These are phyloP conservation scores for Donacobius atricapilla DNA, from an alignment of 2,113 vertebrate species.

Conservation along the genomic window DNA sequence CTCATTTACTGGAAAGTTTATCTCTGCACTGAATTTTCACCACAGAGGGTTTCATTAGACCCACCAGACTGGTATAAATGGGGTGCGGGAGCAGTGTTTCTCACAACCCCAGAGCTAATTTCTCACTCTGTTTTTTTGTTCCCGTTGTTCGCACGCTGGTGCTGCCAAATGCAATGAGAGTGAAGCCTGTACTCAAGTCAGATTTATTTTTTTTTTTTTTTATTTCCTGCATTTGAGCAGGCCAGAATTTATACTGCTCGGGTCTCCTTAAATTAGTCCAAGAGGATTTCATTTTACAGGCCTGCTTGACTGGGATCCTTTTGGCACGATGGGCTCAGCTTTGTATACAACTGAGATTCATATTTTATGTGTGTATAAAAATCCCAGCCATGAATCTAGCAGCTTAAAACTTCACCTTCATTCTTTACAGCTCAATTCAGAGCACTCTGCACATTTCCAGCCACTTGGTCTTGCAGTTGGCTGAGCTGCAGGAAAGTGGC, in stretches of 20 bases:
- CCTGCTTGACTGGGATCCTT: constrained; percentile 78
- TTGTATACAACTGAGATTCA: constrained; percentile 79
- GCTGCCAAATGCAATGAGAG: neutral
- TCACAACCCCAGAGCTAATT: constrained; percentile 16
- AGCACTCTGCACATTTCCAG: constrained; percentile 48
- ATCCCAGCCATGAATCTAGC: constrained; percentile 74
- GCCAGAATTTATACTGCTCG: constrained; percentile 73
- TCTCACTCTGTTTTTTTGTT: neutral
- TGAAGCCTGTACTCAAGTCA: constrained; percentile 44
- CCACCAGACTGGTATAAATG: constrained; percentile 17
- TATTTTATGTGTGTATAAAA: constrained; percentile 79
- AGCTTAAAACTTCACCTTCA: constrained; percentile 71
- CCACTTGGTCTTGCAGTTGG: constrained; percentile 35
- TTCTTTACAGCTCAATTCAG: constrained; percentile 74
- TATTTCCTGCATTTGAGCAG: constrained; percentile 69
- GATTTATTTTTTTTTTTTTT: constrained; percentile 54
- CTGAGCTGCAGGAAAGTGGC: constrained; percentile 39
- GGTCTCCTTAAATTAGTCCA: constrained; percentile 79
- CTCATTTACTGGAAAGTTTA: constrained; percentile 60
- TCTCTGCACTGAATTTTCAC: constrained; percentile 54
- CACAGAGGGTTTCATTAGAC: constrained; percentile 47
- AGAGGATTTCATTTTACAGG: constrained; percentile 80
- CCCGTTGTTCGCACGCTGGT: neutral
- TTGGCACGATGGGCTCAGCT: constrained; percentile 75
- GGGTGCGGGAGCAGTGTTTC: neutral